Conservation (phyloP, 2,797 vertebrate genomes). For the Ambastaia sidthimunki region DNA sequence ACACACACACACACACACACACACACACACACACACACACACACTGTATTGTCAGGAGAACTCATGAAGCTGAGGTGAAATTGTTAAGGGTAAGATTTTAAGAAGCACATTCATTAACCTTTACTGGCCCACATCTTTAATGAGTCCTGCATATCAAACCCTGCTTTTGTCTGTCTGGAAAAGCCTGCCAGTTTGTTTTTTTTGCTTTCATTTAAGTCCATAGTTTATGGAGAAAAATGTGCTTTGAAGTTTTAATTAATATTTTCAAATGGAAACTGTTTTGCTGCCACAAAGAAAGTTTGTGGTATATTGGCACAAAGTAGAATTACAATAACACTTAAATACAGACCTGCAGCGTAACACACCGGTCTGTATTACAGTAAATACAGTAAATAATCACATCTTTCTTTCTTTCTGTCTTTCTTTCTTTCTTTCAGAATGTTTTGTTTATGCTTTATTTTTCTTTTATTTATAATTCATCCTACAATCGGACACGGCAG, state of each 20-base stretch:
- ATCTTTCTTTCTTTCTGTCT: too few relatives aligned
- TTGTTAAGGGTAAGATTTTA: constrained; percentile 29
- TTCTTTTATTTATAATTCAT: too few relatives aligned
- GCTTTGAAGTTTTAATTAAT: not conserved
- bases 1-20: not conserved
- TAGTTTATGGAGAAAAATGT: not conserved
- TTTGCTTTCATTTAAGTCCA: not conserved
- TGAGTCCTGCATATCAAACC: constrained; percentile 11
- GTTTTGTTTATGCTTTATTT: too few relatives aligned
- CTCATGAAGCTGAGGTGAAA: constrained; percentile 17
- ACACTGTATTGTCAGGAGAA: not conserved
- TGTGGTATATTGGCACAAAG: too few relatives aligned
- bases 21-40: not conserved
- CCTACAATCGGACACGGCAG: too few relatives aligned
- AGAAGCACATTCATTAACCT: constrained; percentile 36
- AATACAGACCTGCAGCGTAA: too few relatives aligned
- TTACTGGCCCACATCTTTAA: constrained; percentile 30
- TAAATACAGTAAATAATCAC: too few relatives aligned
- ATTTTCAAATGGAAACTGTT: not conserved
- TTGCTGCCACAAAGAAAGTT: not conserved
- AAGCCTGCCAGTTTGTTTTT: not conserved
- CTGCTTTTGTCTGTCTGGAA: constrained; percentile 11
- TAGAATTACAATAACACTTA: too few relatives aligned
- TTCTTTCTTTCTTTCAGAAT: too few relatives aligned
- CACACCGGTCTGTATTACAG: too few relatives aligned